Conservation (phyloP, 2,113 vertebrate genomes). For the Macquaria ambigua region DNA sequence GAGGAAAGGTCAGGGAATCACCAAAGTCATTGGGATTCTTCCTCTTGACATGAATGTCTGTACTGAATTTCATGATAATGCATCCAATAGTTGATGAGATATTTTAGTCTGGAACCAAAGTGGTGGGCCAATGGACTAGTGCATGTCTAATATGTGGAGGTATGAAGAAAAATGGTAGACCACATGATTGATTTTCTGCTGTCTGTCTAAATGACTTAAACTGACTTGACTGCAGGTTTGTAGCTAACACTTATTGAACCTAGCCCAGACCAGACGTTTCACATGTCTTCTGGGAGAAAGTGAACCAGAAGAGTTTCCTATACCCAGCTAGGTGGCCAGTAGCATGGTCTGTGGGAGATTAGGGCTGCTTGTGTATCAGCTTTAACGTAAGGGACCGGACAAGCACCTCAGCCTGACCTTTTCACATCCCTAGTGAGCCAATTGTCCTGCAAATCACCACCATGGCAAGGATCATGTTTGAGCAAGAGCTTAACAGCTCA, state of each 20-base stretch:
- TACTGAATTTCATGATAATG: background rate
- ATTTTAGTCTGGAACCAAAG: background rate
- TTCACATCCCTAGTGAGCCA: constrained; percentile 85
- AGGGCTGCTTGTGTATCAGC: constrained; percentile 86
- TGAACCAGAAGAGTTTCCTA: constrained; percentile 37
- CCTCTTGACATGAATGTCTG: background rate
- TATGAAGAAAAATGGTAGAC: background rate
- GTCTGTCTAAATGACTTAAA: background rate
- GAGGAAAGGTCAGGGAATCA: background rate
- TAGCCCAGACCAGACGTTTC: constrained; percentile 24
- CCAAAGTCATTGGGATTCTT: background rate
- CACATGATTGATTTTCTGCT: background rate
- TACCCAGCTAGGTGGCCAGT: constrained; percentile 67
- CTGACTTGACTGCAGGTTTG: constrained; percentile 1
- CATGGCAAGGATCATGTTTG: constrained; percentile 87
- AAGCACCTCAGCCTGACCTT: constrained; percentile 85
- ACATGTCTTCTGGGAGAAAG: constrained; percentile 22
- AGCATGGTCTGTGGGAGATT: constrained; percentile 85
- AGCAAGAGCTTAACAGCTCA: constrained; percentile 81
- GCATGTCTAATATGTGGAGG: background rate
- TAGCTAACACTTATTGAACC: constrained; percentile 31
- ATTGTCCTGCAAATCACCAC: constrained; percentile 92
- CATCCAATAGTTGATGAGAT: background rate
- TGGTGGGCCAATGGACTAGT: no score
- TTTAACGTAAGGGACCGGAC: constrained; percentile 83